A percentile compares a stretch with the other conserved stretches of the same genome.
Conservation (phyloP, 1,140 invertebrate species). For the Hypsibius dujardini region DNA sequence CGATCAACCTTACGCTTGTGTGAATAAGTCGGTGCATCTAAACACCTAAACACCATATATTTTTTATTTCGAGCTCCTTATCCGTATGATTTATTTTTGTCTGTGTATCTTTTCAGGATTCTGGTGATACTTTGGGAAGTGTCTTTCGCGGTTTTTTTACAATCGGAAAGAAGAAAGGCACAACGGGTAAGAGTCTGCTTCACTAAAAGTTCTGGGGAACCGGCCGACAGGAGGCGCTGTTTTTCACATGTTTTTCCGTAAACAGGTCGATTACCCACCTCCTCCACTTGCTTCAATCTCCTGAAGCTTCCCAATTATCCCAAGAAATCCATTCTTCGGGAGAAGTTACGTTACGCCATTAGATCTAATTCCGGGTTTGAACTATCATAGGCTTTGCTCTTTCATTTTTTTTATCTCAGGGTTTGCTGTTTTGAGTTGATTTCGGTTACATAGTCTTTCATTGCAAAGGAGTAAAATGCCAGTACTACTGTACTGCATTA, state of each 20-base stretch:
- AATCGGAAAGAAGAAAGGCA: slow-evolving; percentile 62
- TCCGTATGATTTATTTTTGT: too few species aligned
- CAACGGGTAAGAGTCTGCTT: slow-evolving; percentile 37
- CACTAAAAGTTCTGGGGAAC: too few species aligned
- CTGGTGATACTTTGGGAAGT: slow-evolving; percentile 82
- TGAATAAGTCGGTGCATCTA: too few species aligned
- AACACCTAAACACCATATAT: too few species aligned
- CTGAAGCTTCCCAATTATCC: slow-evolving; percentile 97
- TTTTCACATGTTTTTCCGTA: too few species aligned
- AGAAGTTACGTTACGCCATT: slow-evolving; percentile 91
- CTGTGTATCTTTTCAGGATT: slow-evolving; percentile 42
- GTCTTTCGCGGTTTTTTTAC: slow-evolving; percentile 95
- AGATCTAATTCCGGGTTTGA: slow-evolving; percentile 96
- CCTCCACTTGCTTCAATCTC: slow-evolving; percentile 97
- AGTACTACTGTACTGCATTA: neutral
- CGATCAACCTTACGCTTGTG: too few species aligned
- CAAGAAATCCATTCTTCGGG: slow-evolving; percentile 76
- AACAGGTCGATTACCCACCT: slow-evolving; percentile 73
- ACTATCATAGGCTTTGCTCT: slow-evolving; percentile 49
- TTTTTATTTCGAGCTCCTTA: too few species aligned
- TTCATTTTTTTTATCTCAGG: neutral
- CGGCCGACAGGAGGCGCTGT: too few species aligned
- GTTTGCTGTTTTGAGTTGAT: neutral
- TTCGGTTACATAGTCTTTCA: neutral
- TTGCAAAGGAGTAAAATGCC: neutral